phyloP scores from a whole-genome alignment of 2,797 vertebrate species.

The Urocyon cinereoargenteus region DNA sequence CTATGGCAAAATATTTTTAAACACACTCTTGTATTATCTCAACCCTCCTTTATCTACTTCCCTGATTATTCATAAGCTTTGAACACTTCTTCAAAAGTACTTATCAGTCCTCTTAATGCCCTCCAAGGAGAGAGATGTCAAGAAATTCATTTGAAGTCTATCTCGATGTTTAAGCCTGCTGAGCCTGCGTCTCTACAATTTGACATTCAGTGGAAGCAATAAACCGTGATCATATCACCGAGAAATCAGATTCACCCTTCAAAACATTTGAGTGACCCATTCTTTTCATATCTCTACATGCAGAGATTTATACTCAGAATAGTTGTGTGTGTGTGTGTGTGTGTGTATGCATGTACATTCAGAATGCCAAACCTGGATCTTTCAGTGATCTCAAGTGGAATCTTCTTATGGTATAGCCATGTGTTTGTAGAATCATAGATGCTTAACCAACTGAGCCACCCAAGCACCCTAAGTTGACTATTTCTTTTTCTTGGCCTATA shows the following conservation, averaged over 20 bases:
- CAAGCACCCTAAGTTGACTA: not conserved
- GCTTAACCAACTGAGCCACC: not conserved
- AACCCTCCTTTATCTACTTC: constrained; percentile 12
- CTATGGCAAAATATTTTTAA: not conserved
- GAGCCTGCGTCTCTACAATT: constrained; percentile 60
- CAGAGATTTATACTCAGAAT: constrained; percentile 1
- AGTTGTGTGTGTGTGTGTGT: not conserved
- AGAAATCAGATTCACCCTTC: not conserved
- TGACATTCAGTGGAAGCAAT: constrained; percentile 66
- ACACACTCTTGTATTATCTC: not conserved
- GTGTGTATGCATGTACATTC: not conserved
- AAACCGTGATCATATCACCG: constrained; percentile 58
- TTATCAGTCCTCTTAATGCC: constrained; percentile 68
- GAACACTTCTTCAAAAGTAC: constrained; percentile 9
- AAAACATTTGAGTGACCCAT: not conserved
- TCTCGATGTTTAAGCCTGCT: constrained; percentile 74
- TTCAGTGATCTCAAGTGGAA: not conserved
- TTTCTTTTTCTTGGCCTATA: not conserved
- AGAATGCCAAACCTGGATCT: not conserved
- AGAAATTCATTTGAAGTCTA: constrained; percentile 70
- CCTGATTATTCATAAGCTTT: constrained; percentile 63
- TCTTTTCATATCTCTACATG: not conserved
- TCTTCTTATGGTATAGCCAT: not conserved
- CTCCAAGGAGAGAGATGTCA: constrained; percentile 71
- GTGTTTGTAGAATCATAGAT: not conserved